A percentile compares a stretch with the other conserved stretches of the same genome.
Conservation (phyloP, 92 coral and sea anemone genomes). For the Phenganax marumi region DNA sequence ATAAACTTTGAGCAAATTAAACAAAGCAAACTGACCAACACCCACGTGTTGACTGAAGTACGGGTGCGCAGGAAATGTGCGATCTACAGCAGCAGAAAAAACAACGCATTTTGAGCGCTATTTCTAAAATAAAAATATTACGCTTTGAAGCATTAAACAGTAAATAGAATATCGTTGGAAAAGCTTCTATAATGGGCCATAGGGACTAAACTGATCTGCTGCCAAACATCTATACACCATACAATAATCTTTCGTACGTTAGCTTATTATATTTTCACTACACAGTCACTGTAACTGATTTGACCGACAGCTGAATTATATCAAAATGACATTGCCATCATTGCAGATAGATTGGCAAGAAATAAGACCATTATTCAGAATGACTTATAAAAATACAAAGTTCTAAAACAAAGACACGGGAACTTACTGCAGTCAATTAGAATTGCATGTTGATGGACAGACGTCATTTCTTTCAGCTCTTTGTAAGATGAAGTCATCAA, state of each 20-base stretch:
- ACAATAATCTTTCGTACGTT: too few species aligned
- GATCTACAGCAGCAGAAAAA: conserved; percentile 55
- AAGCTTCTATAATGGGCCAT: too few species aligned
- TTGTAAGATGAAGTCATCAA: conserved; percentile 61
- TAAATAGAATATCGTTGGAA: too few species aligned
- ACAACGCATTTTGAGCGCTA: neutral
- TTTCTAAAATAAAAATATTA: neutral
- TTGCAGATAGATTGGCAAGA: too few species aligned
- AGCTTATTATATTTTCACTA: too few species aligned
- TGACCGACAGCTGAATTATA: too few species aligned
- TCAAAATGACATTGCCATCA: too few species aligned
- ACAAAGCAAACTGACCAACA: conserved; percentile 88
- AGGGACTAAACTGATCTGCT: too few species aligned
- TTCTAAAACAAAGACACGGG: neutral
- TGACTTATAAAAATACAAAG: neutral
- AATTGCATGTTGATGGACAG: conserved; percentile 88
- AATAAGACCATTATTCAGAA: neutral
- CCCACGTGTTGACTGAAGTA: conserved; percentile 86
- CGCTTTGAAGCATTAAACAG: too few species aligned
- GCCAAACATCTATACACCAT: too few species aligned
- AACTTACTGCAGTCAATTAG: conserved; percentile 88
- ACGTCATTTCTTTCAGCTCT: conserved; percentile 67
- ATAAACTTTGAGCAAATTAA: conserved; percentile 85
- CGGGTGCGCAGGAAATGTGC: conserved; percentile 95
- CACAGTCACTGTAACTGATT: too few species aligned